Conservation (phyloP, 2,113 vertebrate species). For the Cinclus cinclus region DNA sequence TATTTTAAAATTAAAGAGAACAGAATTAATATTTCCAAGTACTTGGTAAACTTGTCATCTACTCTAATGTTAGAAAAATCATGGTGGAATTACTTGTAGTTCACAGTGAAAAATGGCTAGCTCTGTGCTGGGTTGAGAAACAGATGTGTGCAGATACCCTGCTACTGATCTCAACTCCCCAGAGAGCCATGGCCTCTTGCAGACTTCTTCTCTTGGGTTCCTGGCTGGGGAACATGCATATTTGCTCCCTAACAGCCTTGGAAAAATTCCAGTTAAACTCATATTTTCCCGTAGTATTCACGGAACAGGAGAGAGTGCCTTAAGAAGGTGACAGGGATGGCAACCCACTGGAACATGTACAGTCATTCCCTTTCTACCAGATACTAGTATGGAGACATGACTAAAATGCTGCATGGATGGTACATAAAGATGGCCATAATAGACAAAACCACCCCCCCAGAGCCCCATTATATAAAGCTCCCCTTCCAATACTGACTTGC, state of each 20-base stretch:
- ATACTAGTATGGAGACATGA: neutral
- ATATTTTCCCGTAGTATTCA: neutral
- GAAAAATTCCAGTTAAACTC: neutral
- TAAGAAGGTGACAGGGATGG: neutral
- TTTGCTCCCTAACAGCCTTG: neutral
- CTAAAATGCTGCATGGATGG: neutral
- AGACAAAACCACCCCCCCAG: neutral
- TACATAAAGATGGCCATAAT: neutral
- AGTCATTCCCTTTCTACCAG: neutral
- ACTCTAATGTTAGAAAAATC: neutral
- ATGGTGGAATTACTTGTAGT: neutral
- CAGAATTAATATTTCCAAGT: neutral
- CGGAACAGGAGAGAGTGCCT: neutral
- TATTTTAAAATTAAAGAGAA: slow-evolving; percentile 10
- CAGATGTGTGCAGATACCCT: neutral
- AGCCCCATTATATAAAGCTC: neutral
- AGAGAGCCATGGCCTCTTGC: neutral
- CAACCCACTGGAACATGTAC: neutral
- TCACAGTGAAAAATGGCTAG: neutral
- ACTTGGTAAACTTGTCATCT: neutral
- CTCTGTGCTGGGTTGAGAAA: neutral
- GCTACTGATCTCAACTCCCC: neutral
- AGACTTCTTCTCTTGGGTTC: neutral
- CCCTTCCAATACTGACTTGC: neutral
- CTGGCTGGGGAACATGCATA: neutral